Conservation (phyloP, 2,113 vertebrate species). For the Heterotilapia buettikoferi region DNA sequence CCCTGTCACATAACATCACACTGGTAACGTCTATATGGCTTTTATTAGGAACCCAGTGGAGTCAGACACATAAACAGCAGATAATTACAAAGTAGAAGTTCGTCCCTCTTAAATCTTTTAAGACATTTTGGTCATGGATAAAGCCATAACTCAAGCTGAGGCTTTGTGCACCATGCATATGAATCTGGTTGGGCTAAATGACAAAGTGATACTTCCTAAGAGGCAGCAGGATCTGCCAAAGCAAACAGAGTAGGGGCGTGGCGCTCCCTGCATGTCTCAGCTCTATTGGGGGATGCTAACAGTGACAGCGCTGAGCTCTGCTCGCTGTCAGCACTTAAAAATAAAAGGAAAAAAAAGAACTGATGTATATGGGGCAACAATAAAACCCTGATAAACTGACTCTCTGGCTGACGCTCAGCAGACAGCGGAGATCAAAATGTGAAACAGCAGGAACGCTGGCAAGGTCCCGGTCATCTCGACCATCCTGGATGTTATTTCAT, state of each 20-base stretch:
- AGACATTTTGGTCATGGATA: background rate
- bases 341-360: background rate
- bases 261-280: constrained; percentile 57
- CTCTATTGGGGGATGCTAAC: constrained; percentile 50
- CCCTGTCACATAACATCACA: background rate
- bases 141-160: constrained; percentile 9
- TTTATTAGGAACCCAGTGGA: constrained; percentile 9
- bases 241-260: constrained; percentile 53
- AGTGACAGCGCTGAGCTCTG: constrained; percentile 37
- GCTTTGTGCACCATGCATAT: constrained; percentile 1
- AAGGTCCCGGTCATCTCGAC: constrained; percentile 7
- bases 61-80: constrained; percentile 1
- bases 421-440: background rate
- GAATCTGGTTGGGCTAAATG: constrained; percentile 33
- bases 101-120: background rate
- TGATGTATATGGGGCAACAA: constrained; percentile 37
- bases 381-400: constrained; percentile 45
- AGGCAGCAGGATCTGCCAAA: constrained; percentile 52
- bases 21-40: background rate
- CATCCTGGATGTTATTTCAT: constrained; percentile 66
- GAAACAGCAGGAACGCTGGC: constrained; percentile 10
- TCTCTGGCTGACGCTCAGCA: constrained; percentile 35
- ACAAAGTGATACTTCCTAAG: constrained; percentile 69
- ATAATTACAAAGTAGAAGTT: constrained; percentile 13
- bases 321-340: constrained; percentile 49